phyloP scores from a whole-genome alignment of 1,140 invertebrate genomes.

The Leptopilina clavipes region DNA sequence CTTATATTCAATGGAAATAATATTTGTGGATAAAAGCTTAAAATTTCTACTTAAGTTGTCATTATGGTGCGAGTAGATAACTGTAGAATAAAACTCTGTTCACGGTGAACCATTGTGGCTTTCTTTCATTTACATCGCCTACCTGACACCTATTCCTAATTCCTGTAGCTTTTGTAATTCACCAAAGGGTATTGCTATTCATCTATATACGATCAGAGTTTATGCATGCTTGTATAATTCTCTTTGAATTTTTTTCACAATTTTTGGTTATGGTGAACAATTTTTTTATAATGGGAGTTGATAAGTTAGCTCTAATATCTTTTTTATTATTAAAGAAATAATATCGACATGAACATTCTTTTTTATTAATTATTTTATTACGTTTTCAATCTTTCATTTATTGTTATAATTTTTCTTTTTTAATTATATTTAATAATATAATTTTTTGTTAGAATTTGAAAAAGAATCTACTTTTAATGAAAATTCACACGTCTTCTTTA shows the following conservation, averaged over 20 bases:
- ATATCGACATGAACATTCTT: too few species aligned
- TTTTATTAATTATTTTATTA: too few species aligned
- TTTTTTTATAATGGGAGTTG: background rate
- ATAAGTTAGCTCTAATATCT: too few species aligned
- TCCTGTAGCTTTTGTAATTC: conserved; percentile 50
- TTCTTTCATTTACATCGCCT: conserved; percentile 70
- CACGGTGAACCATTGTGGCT: conserved; percentile 69
- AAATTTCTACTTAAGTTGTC: conserved; percentile 59
- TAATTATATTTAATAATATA: too few species aligned
- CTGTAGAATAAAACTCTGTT: conserved; percentile 71
- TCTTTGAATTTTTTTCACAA: background rate
- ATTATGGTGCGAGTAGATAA: conserved; percentile 62
- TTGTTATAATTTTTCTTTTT: too few species aligned
- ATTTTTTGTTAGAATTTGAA: too few species aligned
- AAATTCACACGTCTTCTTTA: too few species aligned
- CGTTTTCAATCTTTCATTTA: too few species aligned
- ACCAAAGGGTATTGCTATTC: conserved; percentile 42
- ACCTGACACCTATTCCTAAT: conserved; percentile 46
- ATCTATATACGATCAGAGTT: conserved; percentile 41
- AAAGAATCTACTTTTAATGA: too few species aligned
- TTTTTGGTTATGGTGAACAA: background rate
- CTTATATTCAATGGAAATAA: conserved; percentile 42
- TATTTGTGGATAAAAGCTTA: conserved; percentile 40
- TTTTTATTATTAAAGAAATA: too few species aligned
- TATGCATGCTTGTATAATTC: conserved; percentile 52